Percentiles rank a stretch among this genome's conserved stretches.
Conservation (phyloP, 1,140 invertebrate genomes). For the Lethrus apterus region DNA sequence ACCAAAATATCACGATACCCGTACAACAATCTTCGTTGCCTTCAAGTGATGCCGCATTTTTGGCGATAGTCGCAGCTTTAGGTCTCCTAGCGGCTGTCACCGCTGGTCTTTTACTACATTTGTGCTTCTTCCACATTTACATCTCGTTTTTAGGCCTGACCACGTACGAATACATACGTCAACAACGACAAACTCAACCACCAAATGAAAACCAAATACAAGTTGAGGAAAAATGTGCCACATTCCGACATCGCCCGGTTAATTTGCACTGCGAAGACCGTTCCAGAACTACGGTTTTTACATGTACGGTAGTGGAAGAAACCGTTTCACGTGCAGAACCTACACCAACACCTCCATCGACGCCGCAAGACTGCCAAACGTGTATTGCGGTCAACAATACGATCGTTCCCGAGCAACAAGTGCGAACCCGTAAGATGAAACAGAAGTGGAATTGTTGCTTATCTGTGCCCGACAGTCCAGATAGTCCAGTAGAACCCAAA, state of each 20-base stretch:
- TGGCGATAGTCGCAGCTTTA: constrained; percentile 56
- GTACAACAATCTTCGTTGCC: constrained; percentile 31
- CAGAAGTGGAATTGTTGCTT: constrained; percentile 50
- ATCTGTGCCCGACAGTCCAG: constrained; percentile 48
- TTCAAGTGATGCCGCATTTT: constrained; percentile 50
- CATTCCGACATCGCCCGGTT: constrained; percentile 34
- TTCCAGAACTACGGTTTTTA: constrained; percentile 38
- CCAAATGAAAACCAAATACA: constrained; percentile 12
- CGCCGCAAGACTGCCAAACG: constrained; percentile 39
- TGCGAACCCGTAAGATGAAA: constrained; percentile 27
- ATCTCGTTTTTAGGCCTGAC: constrained; percentile 76
- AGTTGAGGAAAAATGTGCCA: constrained; percentile 21
- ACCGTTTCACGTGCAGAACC: constrained; percentile 30
- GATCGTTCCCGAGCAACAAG: constrained; percentile 23
- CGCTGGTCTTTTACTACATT: constrained; percentile 71
- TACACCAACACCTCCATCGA: constrained; percentile 38
- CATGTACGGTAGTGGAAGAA: constrained; percentile 40
- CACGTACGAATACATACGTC: constrained; percentile 81
- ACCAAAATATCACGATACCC: constrained; percentile 12
- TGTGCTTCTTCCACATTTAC: constrained; percentile 86
- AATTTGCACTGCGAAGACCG: constrained; percentile 37
- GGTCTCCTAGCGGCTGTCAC: constrained; percentile 66
- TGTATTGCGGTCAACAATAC: constrained; percentile 31
- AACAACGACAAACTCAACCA: constrained; percentile 43
- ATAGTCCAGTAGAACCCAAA: constrained; percentile 39